Evolutionary conservation across 2,113 vertebrate species (phyloP).

Genomic region (Meleagris gallopavo): DNA sequence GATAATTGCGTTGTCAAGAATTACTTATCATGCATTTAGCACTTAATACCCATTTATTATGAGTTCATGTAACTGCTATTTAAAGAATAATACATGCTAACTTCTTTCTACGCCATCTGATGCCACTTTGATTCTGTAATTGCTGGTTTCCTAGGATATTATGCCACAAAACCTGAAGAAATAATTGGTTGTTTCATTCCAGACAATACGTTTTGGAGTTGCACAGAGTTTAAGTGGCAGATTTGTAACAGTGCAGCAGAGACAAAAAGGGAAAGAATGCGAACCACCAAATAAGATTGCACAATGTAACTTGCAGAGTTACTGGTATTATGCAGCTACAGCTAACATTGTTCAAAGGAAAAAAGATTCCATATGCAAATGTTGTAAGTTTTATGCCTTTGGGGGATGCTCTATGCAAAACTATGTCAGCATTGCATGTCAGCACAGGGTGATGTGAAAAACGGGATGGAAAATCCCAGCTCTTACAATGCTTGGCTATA

Average conservation of each 20-base stretch:
- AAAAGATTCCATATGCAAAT: slow-evolving; percentile 17
- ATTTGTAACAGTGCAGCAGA: slow-evolving; percentile 66
- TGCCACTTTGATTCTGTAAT: slow-evolving; percentile 85
- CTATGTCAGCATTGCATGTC: not conserved
- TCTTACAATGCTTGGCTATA: slow-evolving; percentile 12
- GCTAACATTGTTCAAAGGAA: not conserved
- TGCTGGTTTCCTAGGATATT: slow-evolving; percentile 86
- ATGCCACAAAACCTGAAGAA: slow-evolving; percentile 85
- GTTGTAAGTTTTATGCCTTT: not conserved
- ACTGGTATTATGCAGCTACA: not conserved
- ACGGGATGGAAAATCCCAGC: not conserved
- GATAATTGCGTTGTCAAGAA: slow-evolving; percentile 83
- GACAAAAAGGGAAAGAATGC: slow-evolving; percentile 37
- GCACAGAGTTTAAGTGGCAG: slow-evolving; percentile 76
- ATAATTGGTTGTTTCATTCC: slow-evolving; percentile 84
- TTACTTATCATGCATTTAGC: slow-evolving; percentile 86
- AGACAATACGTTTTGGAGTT: slow-evolving; percentile 81
- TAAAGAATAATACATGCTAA: slow-evolving; percentile 82
- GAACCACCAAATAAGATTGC: not conserved
- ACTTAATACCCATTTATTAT: slow-evolving; percentile 85
- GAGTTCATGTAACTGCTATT: slow-evolving; percentile 86
- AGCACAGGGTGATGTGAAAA: not conserved
- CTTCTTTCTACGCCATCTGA: slow-evolving; percentile 76
- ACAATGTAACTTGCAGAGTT: slow-evolving; percentile 24
- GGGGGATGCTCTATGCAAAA: slow-evolving; percentile 22